These are phyloP conservation scores for Tenualosa ilisha DNA, from an alignment of 2,797 vertebrate species.

Conservation along the genomic window DNA sequence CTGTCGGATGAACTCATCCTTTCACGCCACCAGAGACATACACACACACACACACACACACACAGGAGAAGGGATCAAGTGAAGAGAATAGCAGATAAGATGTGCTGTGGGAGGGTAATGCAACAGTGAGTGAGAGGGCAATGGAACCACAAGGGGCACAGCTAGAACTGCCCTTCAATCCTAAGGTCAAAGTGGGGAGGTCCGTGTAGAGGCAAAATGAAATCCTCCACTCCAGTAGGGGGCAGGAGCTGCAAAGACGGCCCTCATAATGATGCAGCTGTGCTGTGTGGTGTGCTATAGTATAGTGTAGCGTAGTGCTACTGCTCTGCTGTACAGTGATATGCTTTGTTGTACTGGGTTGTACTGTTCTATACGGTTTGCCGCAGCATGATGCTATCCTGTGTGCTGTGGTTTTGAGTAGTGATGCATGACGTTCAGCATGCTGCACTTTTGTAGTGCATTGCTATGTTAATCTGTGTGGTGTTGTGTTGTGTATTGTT, in stretches of 20 bases:
- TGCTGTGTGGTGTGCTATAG: neutral
- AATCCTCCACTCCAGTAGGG: neutral
- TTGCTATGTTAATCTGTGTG: neutral
- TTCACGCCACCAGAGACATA: neutral
- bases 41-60: neutral
- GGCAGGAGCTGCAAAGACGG: neutral
- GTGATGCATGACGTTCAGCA: no score
- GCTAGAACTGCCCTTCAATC: neutral
- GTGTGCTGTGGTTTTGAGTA: neutral
- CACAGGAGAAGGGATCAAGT: neutral
- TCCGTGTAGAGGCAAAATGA: neutral
- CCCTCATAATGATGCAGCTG: neutral
- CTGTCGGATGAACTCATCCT: neutral
- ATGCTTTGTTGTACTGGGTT: neutral
- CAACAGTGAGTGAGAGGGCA: neutral
- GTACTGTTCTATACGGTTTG: neutral
- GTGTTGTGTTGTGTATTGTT: neutral
- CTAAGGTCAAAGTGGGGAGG: neutral
- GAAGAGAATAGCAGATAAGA: neutral
- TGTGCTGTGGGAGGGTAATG: neutral
- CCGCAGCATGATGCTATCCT: no score
- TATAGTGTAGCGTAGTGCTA: neutral
- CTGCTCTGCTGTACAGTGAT: neutral
- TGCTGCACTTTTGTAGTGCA: constrained; percentile 13
- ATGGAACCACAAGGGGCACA: neutral